Conservation (phyloP, 2,888 invertebrate genomes). For the Tiliacea citrago region DNA sequence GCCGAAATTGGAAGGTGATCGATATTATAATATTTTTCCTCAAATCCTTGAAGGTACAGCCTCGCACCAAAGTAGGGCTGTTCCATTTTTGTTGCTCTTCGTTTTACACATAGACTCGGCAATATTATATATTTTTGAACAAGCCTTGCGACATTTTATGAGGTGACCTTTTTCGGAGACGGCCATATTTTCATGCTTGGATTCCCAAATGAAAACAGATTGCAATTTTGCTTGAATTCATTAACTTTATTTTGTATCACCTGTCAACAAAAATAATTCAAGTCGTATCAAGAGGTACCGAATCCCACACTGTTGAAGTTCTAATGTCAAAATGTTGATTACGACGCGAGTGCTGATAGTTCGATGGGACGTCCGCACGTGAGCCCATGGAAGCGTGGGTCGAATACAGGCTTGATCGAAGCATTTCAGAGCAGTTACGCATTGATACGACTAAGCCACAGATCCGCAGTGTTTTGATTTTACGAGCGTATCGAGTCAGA, state of each 20-base stretch:
- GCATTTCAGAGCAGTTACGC: slow-evolving; percentile 53
- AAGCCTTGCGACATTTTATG: slow-evolving; percentile 47
- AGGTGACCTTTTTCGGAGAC: slow-evolving; percentile 50
- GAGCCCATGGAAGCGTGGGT: slow-evolving; percentile 30
- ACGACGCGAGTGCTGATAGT: slow-evolving; percentile 30
- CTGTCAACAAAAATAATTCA: slow-evolving; percentile 29
- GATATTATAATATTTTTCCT: slow-evolving; percentile 37
- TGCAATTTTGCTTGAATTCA: slow-evolving; percentile 20
- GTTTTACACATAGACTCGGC: slow-evolving; percentile 31
- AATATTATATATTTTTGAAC: slow-evolving; percentile 42
- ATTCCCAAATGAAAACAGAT: slow-evolving; percentile 33
- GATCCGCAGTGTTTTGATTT: slow-evolving; percentile 36
- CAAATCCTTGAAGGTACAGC: slow-evolving; percentile 20
- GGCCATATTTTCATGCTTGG: slow-evolving; percentile 35
- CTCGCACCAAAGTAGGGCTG: slow-evolving; percentile 7
- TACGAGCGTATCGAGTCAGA: slow-evolving; percentile 27
- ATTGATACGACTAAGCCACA: slow-evolving; percentile 35
- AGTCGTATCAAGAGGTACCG: slow-evolving; percentile 22
- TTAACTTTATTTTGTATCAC: no score
- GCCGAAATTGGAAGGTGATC: slow-evolving; percentile 36
- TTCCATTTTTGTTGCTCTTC: slow-evolving; percentile 39
- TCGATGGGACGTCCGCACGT: slow-evolving; percentile 44
- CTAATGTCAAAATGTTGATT: slow-evolving; percentile 33
- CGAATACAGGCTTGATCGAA: slow-evolving; percentile 22
- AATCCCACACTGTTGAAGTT: slow-evolving; percentile 46